phyloP scores from a whole-genome alignment of 2,113 vertebrate genomes.

The Equus przewalskii region DNA sequence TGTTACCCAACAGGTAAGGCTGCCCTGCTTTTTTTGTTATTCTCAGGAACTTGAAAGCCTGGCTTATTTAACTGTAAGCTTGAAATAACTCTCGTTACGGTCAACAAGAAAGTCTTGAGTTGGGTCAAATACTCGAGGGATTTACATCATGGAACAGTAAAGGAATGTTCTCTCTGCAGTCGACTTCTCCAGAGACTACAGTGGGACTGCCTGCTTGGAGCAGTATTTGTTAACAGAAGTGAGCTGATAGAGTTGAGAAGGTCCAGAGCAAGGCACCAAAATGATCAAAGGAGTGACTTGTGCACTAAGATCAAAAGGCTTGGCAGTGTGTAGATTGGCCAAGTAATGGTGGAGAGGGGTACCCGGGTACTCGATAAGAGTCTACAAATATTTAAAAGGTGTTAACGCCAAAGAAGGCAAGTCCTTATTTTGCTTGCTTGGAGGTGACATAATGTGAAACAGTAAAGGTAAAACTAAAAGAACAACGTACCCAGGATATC shows the following conservation, averaged over 20 bases:
- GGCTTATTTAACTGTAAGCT: neutral
- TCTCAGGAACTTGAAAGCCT: neutral
- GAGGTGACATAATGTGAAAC: conserved; percentile 25
- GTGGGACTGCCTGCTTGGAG: neutral
- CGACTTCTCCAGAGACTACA: neutral
- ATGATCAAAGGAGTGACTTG: conserved; percentile 69
- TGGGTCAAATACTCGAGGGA: neutral
- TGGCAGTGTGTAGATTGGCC: neutral
- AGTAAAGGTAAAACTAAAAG: neutral
- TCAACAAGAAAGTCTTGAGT: neutral
- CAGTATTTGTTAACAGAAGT: conserved; percentile 52
- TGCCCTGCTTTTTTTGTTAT: neutral
- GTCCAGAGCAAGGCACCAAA: conserved; percentile 39
- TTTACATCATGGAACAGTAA: conserved; percentile 32
- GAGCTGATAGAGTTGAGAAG: conserved; percentile 45
- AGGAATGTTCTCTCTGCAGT: neutral
- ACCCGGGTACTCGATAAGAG: conserved; percentile 34
- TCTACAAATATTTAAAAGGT: conserved; percentile 77
- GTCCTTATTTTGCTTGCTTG: conserved; percentile 39
- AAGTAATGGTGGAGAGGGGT: neutral
- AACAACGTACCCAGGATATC: neutral
- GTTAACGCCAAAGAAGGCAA: conserved; percentile 18
- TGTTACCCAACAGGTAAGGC: neutral
- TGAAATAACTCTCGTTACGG: conserved; percentile 15
- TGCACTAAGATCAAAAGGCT: conserved; percentile 68